phyloP scores from a whole-genome alignment of 2,113 vertebrate genomes.

The Pedetes capensis region DNA sequence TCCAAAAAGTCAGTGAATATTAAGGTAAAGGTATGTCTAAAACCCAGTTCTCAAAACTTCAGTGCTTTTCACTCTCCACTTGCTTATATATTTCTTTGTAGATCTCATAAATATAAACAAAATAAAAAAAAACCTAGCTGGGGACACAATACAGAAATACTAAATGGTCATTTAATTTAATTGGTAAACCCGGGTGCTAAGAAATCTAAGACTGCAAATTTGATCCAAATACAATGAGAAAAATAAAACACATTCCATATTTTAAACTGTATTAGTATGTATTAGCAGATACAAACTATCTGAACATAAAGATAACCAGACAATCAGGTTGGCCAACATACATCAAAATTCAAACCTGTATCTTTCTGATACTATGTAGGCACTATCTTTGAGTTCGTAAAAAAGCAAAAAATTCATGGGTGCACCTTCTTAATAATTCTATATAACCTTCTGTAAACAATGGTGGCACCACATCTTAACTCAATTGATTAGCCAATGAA shows the following conservation, averaged over 20 bases:
- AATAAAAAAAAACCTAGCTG: neutral
- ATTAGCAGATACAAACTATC: neutral
- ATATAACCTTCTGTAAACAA: neutral
- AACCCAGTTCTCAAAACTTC: neutral
- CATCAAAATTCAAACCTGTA: neutral
- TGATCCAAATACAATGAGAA: neutral
- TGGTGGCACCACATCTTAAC: neutral
- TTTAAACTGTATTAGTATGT: neutral
- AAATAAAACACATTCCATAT: neutral
- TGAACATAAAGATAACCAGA: conserved; percentile 8
- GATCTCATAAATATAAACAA: conserved; percentile 9
- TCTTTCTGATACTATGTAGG: neutral
- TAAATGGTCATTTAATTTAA: neutral
- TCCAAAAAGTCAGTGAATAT: neutral
- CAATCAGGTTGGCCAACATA: neutral
- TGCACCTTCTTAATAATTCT: neutral
- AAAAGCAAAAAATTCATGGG: neutral
- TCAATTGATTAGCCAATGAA: neutral
- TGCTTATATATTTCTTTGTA: neutral
- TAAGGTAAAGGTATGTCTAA: neutral
- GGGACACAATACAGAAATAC: conserved; percentile 38
- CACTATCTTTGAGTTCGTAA: neutral
- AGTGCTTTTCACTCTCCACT: neutral
- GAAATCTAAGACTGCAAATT: neutral
- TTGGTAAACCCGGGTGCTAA: neutral